phyloP scores from a whole-genome alignment of 2,797 vertebrate genomes.

The Luscinia megarhynchos region DNA sequence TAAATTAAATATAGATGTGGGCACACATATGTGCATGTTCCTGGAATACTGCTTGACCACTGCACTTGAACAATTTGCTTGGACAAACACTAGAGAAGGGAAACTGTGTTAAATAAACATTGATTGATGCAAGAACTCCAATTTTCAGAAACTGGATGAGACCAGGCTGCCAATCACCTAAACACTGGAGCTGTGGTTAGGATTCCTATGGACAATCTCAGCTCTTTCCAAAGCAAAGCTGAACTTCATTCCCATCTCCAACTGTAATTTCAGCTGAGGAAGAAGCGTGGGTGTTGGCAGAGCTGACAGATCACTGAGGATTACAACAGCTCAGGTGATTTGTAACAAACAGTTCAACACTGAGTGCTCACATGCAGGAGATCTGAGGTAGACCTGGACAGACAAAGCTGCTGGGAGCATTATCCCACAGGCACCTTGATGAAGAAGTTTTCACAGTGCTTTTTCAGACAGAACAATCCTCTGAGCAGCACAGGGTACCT shows the following conservation, averaged over 20 bases:
- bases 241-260: not conserved
- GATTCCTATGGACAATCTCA: not conserved
- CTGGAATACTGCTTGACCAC: not conserved
- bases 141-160: not conserved
- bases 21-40: not conserved
- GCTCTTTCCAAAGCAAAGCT: not conserved
- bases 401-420: not conserved
- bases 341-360: not conserved
- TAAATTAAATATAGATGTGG: not conserved
- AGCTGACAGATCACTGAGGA: not conserved
- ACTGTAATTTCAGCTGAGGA: not conserved
- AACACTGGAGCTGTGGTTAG: not conserved
- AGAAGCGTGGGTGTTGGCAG: not conserved
- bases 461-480: not conserved
- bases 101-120: not conserved
- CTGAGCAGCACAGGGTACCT: fast-evolving
- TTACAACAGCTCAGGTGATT: not conserved
- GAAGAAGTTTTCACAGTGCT: not conserved
- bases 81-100: not conserved
- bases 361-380: not conserved
- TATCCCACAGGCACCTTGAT: not conserved
- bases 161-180: not conserved
- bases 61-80: not conserved
- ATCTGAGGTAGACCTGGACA: not conserved
- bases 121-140: not conserved